These are phyloP conservation scores for Colaptes auratus DNA, from an alignment of 2,113 vertebrate genomes.

Conservation along the genomic window DNA sequence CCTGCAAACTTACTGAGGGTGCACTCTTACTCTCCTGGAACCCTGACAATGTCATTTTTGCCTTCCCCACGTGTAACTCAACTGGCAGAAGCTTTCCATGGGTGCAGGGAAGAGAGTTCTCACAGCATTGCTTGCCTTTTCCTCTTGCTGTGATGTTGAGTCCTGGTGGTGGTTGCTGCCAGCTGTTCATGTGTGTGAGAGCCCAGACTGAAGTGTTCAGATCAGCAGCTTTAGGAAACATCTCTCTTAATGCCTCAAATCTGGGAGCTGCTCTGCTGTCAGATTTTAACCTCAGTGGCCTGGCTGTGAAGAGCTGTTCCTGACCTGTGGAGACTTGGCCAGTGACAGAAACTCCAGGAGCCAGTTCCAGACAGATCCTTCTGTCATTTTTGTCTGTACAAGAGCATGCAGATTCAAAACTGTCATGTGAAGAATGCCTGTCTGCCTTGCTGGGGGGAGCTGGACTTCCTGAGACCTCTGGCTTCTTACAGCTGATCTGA, in stretches of 20 bases:
- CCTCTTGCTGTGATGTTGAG: background rate
- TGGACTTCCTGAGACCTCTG: background rate
- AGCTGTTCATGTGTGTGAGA: background rate
- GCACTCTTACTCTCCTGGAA: background rate
- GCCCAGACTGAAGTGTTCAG: background rate
- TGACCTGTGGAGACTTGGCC: background rate
- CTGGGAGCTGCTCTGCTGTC: background rate
- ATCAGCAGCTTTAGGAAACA: background rate
- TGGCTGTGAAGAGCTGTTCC: background rate
- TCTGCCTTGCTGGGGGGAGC: background rate
- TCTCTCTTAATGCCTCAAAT: background rate
- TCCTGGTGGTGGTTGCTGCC: background rate
- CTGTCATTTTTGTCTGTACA: background rate
- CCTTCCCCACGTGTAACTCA: background rate
- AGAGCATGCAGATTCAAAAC: background rate
- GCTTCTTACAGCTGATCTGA: background rate
- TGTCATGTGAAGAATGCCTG: background rate
- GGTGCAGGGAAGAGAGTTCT: background rate
- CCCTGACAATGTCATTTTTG: background rate
- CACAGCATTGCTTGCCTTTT: background rate
- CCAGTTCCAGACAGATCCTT: background rate
- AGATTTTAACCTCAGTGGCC: background rate
- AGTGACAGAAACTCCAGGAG: background rate
- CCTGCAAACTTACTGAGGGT: no score
- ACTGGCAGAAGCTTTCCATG: background rate